Percentiles rank a stretch among this genome's conserved stretches.
Evolutionary conservation across 1,140 invertebrate species (phyloP).

Genomic region (Saccostrea echinata): DNA sequence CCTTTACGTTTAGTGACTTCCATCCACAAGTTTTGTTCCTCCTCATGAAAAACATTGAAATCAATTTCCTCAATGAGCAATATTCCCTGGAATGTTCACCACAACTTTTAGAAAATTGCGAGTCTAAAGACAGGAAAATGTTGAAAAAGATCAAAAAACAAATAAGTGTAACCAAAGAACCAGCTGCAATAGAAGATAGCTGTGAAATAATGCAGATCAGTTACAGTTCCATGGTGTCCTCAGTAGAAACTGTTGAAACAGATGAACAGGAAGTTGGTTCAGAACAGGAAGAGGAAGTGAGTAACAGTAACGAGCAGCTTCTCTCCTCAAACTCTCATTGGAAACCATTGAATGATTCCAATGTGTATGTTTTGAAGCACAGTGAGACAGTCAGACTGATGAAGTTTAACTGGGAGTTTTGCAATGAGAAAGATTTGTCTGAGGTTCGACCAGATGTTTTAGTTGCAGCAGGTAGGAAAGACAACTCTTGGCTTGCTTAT

Average conservation of each 20-base stretch:
- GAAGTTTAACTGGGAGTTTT: slow-evolving; percentile 72
- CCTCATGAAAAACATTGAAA: slow-evolving; percentile 72
- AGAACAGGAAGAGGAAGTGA: slow-evolving; percentile 49
- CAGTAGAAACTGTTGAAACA: slow-evolving; percentile 39
- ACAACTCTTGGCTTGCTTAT: background rate
- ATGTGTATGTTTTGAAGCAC: slow-evolving; percentile 51
- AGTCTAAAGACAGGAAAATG: slow-evolving; percentile 65
- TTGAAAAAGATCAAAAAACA: slow-evolving; percentile 68
- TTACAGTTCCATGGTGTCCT: slow-evolving; percentile 54
- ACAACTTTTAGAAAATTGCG: slow-evolving; percentile 28
- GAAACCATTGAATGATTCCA: slow-evolving; percentile 57
- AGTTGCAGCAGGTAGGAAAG: slow-evolving; percentile 71
- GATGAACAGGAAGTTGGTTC: slow-evolving; percentile 38
- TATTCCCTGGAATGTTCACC: background rate
- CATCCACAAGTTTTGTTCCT: slow-evolving; percentile 73
- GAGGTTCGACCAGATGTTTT: slow-evolving; percentile 69
- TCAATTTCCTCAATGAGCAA: slow-evolving; percentile 60
- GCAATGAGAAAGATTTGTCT: slow-evolving; percentile 54
- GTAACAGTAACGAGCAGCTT: slow-evolving; percentile 57
- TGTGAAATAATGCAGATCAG: slow-evolving; percentile 62
- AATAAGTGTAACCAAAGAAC: slow-evolving; percentile 67
- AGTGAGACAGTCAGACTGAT: slow-evolving; percentile 60
- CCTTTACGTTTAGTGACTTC: slow-evolving; percentile 74
- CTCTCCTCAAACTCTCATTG: slow-evolving; percentile 61
- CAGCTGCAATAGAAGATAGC: slow-evolving; percentile 36